phyloP scores from a whole-genome alignment of 1,140 invertebrate genomes.

The Halesus radiatus region DNA sequence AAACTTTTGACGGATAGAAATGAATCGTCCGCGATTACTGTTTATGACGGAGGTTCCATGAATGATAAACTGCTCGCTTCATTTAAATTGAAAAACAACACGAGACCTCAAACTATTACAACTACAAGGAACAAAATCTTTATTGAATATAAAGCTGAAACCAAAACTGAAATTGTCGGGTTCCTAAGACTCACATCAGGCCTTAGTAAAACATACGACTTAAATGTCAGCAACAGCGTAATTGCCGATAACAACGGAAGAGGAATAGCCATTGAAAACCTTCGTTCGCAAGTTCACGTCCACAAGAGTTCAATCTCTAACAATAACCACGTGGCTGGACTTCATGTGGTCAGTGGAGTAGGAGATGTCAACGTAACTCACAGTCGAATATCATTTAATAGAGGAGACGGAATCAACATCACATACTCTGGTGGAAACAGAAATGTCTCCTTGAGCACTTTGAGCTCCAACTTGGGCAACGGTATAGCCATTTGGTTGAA shows the following conservation, averaged over 20 bases:
- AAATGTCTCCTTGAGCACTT: slow-evolving; percentile 86
- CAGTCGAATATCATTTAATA: slow-evolving; percentile 90
- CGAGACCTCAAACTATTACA: slow-evolving; percentile 87
- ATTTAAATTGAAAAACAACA: slow-evolving; percentile 82
- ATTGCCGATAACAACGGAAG: slow-evolving; percentile 93
- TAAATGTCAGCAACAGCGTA: slow-evolving; percentile 88
- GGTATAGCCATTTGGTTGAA: slow-evolving; percentile 93
- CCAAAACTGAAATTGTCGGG: slow-evolving; percentile 78
- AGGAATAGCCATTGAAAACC: slow-evolving; percentile 89
- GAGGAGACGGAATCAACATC: slow-evolving; percentile 92
- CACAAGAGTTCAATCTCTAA: slow-evolving; percentile 86
- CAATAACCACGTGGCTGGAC: slow-evolving; percentile 89
- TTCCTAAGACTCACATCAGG: slow-evolving; percentile 84
- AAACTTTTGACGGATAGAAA: slow-evolving; percentile 82
- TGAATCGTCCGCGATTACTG: slow-evolving; percentile 79
- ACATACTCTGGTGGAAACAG: slow-evolving; percentile 92
- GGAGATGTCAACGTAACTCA: slow-evolving; percentile 95
- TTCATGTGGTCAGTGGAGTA: slow-evolving; percentile 87
- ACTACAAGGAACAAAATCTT: slow-evolving; percentile 83
- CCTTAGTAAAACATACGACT: slow-evolving; percentile 85
- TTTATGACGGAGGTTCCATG: slow-evolving; percentile 83
- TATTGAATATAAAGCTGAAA: slow-evolving; percentile 80
- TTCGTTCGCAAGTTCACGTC: slow-evolving; percentile 85
- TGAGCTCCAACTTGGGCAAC: slow-evolving; percentile 86
- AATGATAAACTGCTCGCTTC: slow-evolving; percentile 78